Base-by-base conservation (phyloP, 2,797 vertebrate genomes). In the Loriculus beryllinus region DNA sequence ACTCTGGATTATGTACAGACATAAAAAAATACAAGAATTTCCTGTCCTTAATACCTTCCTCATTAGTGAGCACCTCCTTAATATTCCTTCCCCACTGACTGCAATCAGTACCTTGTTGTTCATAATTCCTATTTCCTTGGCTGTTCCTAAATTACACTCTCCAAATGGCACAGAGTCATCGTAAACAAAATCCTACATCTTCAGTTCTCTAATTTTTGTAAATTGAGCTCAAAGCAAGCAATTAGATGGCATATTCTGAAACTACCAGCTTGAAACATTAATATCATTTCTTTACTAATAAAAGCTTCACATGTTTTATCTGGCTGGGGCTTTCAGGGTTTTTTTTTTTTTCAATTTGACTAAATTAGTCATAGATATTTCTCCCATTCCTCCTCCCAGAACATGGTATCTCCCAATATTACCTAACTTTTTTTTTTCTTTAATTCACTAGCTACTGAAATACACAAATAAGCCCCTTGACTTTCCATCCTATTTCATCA, bases 21-120 rank as follows among this genome's bases (percentile, higher is more conserved):
- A 79, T 56, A 59, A 86, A 90, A 88, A 96, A 93, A 81, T 65
- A 29, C 82, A 95, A 92, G 90, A 87, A 95, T 89, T 95, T 95
- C 94, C 94, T 94, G 88, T 64, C 81, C 86, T 92, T 92, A 94
- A 95, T 95, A 95, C 91, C 92, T 79, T 92, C 75, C 91, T 91
- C 89, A 95, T 92, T 96, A 92, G 84, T 35, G 86, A 96, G 80
- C 62, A 82, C 64, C 80, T 95, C 92, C 69, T 96, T 88, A 94
- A 71, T 86, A 93, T 93, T 91, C 91, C 88, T 93, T 96, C 91
- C 90, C 92, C 63, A 96, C 90, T 88, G 93, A 92, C 96, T 96
- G 94, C 75, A 97, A 95, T 97, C 95, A 97, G 94, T 76, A 95
- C 89, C 87, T 97, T 86, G 95, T 94, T 93, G 94, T 95, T 96